Evolutionary conservation across 1,140 invertebrate genomes (phyloP).

Genomic region (Achatina immaculata): DNA sequence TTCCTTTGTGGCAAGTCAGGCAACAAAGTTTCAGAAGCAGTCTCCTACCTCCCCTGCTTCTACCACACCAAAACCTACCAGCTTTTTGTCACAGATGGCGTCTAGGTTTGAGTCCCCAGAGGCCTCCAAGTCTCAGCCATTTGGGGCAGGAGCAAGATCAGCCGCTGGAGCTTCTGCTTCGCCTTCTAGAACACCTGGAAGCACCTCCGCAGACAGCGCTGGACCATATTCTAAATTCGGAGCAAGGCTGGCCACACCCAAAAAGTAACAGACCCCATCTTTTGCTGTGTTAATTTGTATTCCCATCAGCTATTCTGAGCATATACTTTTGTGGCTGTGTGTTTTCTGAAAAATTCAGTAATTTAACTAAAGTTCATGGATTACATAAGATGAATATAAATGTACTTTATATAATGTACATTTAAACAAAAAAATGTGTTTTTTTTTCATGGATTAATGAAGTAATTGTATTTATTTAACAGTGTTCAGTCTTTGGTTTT

Average conservation of each 20-base stretch:
- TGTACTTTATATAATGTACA: no score
- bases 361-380: no score
- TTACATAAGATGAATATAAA: no score
- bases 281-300: no score
- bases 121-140: background rate
- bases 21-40: slow-evolving; percentile 32
- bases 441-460: no score
- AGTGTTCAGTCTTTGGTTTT: no score
- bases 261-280: no score
- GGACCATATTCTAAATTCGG: slow-evolving; percentile 20
- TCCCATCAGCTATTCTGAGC: no score
- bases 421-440: no score
- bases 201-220: background rate
- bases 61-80: slow-evolving; percentile 5
- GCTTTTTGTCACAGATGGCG: slow-evolving; percentile 16
- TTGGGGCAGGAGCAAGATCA: background rate
- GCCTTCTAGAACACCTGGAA: background rate
- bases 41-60: background rate
- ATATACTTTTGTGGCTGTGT: no score
- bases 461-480: no score
- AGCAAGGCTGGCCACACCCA: slow-evolving; percentile 26
- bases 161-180: background rate
- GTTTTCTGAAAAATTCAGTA: no score
- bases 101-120: slow-evolving; percentile 29
- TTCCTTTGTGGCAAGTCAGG: slow-evolving; percentile 15